A percentile compares a stretch with the other conserved stretches of the same genome.
These are phyloP conservation scores for Salminus brasiliensis DNA, from an alignment of 2,113 vertebrate species.

Conservation along the genomic window DNA sequence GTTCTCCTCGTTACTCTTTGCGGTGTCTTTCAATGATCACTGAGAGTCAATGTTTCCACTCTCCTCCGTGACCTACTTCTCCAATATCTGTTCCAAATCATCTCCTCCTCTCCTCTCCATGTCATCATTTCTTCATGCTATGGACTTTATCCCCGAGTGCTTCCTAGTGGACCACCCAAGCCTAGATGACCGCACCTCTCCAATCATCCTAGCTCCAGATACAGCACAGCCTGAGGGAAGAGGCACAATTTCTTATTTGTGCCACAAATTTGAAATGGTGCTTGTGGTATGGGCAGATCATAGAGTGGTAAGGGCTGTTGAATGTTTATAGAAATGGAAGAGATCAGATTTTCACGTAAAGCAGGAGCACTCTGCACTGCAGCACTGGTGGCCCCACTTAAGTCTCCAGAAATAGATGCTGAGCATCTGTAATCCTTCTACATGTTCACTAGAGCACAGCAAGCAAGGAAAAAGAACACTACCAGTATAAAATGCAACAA, in stretches of 20 bases:
- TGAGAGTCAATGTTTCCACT: neutral
- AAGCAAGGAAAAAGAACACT: neutral
- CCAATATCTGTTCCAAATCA: neutral
- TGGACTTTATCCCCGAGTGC: conserved; percentile 18
- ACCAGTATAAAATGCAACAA: neutral
- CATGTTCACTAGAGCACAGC: neutral
- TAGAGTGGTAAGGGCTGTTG: conserved; percentile 38
- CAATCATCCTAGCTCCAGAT: conserved; percentile 57
- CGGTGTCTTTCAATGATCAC: neutral
- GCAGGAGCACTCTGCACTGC: conserved; percentile 27
- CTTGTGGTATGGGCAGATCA: conserved; percentile 43
- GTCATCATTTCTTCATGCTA: conserved; percentile 19
- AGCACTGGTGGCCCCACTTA: conserved; percentile 39
- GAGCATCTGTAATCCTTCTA: neutral
- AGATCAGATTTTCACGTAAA: conserved; percentile 20
- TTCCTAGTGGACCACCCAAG: conserved; percentile 68
- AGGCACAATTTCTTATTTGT: conserved; percentile 46
- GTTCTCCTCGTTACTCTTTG: neutral
- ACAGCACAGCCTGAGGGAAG: conserved; percentile 60
- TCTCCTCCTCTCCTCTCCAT: conserved; percentile 29
- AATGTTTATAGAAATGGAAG: conserved; percentile 33
- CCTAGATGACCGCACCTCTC: conserved; percentile 67
- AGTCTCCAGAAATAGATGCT: conserved; percentile 62
- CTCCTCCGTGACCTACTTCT: neutral
- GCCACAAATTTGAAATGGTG: conserved; percentile 38